A percentile compares a stretch with the other conserved stretches of the same genome.
Conservation (phyloP, 2,888 invertebrate species). For the Megamerina dolium region DNA sequence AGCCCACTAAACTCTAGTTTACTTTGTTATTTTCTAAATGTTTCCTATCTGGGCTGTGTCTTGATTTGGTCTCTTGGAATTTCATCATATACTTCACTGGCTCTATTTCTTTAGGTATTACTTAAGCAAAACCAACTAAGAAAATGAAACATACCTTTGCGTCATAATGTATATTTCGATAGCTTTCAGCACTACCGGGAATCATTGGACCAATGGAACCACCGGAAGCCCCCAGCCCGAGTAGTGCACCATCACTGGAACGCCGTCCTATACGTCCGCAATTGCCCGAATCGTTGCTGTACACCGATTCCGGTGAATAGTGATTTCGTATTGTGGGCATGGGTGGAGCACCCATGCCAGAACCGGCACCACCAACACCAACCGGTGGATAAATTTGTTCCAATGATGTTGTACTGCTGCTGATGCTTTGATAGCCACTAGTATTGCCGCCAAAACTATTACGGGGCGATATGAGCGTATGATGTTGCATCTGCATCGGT, state of each 20-base stretch:
- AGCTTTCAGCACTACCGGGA: slow-evolving; percentile 40
- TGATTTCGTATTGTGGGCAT: slow-evolving; percentile 22
- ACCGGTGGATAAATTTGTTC: slow-evolving; percentile 45
- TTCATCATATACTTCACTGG: too few species aligned
- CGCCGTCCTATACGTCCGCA: slow-evolving; percentile 36
- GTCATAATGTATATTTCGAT: slow-evolving; percentile 43
- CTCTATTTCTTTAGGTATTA: too few species aligned
- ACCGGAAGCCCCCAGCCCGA: slow-evolving; percentile 34
- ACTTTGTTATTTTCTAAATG: too few species aligned
- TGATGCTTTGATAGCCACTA: slow-evolving; percentile 49
- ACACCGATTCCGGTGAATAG: slow-evolving; percentile 46
- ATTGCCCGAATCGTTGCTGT: slow-evolving; percentile 34
- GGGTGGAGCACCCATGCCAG: slow-evolving; percentile 23
- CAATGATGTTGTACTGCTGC: slow-evolving; percentile 48
- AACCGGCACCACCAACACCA: slow-evolving; percentile 7
- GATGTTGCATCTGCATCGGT: slow-evolving; percentile 16
- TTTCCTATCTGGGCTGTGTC: too few species aligned
- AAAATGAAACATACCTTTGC: slow-evolving; percentile 27
- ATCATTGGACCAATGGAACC: slow-evolving; percentile 22
- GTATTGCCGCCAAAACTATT: slow-evolving; percentile 46
- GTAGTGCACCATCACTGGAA: slow-evolving; percentile 42
- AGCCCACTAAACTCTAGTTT: too few species aligned
- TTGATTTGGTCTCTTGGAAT: too few species aligned
- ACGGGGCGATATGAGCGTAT: slow-evolving; percentile 29
- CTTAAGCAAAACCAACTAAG: not conserved